A percentile compares a stretch with the other conserved stretches of the same genome.
Evolutionary conservation across 1,140 invertebrate species (phyloP).

Genomic region (Protaetia brevitarsis): DNA sequence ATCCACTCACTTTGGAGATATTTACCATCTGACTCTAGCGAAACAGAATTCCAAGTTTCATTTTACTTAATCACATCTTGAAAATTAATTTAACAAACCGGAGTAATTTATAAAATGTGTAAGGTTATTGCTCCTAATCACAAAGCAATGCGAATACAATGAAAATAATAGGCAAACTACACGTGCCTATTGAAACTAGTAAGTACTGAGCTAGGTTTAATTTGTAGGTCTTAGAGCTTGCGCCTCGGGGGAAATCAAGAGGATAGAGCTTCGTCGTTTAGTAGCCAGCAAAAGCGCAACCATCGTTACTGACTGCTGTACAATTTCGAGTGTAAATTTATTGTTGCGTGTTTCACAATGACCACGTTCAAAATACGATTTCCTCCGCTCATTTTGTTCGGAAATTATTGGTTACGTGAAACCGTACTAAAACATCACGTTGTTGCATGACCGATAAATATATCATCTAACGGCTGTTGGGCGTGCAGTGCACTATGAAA

Average conservation of each 20-base stretch:
- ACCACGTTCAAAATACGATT: background rate
- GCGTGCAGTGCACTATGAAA: too few relatives aligned
- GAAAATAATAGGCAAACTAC: background rate
- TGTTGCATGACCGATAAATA: too few relatives aligned
- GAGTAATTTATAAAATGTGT: too few relatives aligned
- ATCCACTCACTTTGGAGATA: background rate
- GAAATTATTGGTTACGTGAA: conserved; percentile 13
- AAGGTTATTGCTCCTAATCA: too few relatives aligned
- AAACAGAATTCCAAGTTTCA: too few relatives aligned
- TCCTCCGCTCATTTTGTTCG: background rate
- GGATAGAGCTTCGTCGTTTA: background rate
- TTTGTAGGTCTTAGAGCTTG: conserved; percentile 14
- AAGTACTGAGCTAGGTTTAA: background rate
- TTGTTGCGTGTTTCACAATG: background rate
- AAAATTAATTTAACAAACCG: too few relatives aligned
- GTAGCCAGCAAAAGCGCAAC: conserved; percentile 8
- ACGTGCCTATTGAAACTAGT: background rate
- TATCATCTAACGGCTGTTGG: too few relatives aligned
- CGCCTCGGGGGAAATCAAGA: conserved; percentile 14
- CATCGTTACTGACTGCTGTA: conserved; percentile 3
- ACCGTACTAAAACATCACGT: background rate
- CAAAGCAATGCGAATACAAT: too few relatives aligned
- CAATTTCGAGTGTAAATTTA: conserved; percentile 13
- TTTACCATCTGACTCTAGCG: background rate
- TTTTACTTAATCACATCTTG: too few relatives aligned